Evolutionary conservation across 2,113 vertebrate genomes (phyloP).

Genomic region (Fukomys damarensis): DNA sequence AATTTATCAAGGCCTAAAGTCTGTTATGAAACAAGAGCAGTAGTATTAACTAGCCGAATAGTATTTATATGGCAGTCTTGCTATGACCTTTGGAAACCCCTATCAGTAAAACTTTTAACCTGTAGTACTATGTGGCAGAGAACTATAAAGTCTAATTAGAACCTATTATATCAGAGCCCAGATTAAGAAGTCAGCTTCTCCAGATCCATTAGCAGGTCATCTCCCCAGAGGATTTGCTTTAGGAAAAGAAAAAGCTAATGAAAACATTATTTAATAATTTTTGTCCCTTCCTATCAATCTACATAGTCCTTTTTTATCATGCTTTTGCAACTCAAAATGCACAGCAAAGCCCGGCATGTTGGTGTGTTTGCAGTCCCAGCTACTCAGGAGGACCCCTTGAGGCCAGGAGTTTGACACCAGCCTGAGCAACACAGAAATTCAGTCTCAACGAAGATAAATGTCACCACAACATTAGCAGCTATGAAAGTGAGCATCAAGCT

Average conservation of each 20-base stretch:
- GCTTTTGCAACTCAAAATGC: not conserved
- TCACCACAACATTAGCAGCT: constrained; percentile 48
- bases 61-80: not conserved
- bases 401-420: too few species aligned
- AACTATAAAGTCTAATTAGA: constrained; percentile 56
- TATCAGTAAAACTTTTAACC: constrained; percentile 41
- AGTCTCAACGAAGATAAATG: too few species aligned
- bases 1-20: not conserved
- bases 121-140: not conserved
- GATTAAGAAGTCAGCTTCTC: constrained; percentile 52
- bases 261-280: constrained; percentile 6
- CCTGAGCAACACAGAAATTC: too few species aligned
- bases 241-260: constrained; percentile 54
- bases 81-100: not conserved
- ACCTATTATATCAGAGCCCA: constrained; percentile 52
- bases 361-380: too few species aligned
- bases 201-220: constrained; percentile 60
- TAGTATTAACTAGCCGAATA: not conserved
- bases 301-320: not conserved
- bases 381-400: too few species aligned
- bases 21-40: not conserved
- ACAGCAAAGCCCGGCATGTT: too few species aligned
- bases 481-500: not conserved
- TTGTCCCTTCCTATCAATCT: constrained; percentile 27
- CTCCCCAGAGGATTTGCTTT: constrained; percentile 49